phyloP scores from a whole-genome alignment of 2,797 vertebrate species.

The Macropus fuliginosus region DNA sequence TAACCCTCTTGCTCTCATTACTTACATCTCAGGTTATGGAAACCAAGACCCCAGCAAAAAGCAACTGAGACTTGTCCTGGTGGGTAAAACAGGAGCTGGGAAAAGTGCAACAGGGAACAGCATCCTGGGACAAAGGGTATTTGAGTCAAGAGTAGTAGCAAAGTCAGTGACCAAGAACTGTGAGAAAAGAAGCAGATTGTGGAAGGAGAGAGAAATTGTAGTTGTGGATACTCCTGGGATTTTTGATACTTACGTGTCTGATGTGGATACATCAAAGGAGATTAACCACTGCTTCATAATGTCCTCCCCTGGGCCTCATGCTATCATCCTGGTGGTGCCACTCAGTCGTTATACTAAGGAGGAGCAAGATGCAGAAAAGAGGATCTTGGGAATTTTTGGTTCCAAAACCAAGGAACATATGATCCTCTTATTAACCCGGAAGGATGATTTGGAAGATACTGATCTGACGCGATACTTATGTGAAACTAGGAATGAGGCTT shows the following conservation, averaged over 20 bases:
- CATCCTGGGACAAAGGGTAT: slow-evolving; percentile 2
- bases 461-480: not conserved
- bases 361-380: not conserved
- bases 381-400: slow-evolving; percentile 60
- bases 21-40: not conserved
- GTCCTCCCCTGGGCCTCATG: slow-evolving; percentile 63
- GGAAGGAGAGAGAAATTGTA: not conserved
- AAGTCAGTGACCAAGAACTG: not conserved
- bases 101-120: slow-evolving; percentile 69
- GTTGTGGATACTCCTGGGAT: too few species aligned
- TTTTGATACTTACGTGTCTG: too few species aligned
- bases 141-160: not conserved
- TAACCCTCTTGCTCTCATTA: not conserved
- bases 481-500: accelerated
- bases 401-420: slow-evolving; percentile 24
- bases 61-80: slow-evolving; percentile 58
- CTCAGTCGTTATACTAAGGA: not conserved
- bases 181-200: not conserved
- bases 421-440: slow-evolving; percentile 67
- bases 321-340: slow-evolving; percentile 53
- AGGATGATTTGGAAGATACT: slow-evolving; percentile 27
- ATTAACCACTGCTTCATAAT: not conserved
- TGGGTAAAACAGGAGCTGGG: slow-evolving; percentile 37
- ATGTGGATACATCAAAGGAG: too few species aligned
- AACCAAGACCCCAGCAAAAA: not conserved